Evolutionary conservation across 2,797 vertebrate genomes (phyloP).

Genomic region (Semaprochilodus insignis): DNA sequence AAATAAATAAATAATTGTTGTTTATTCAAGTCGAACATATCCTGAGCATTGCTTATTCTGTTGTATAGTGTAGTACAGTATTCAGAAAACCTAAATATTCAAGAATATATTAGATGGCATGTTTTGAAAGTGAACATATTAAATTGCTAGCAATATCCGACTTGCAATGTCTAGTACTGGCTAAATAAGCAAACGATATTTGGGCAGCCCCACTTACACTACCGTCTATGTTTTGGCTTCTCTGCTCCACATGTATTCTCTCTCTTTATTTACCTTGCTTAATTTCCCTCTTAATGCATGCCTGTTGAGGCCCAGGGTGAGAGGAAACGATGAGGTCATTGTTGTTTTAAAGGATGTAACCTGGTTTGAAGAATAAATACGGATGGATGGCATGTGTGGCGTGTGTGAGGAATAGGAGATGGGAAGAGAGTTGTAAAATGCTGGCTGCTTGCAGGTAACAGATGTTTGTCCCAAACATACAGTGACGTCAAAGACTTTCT

Average conservation of each 20-base stretch:
- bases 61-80: too few relatives aligned
- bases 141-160: not conserved
- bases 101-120: too few relatives aligned
- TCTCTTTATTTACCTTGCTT: conserved; percentile 37
- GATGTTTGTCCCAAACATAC: conserved; percentile 68
- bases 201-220: not conserved
- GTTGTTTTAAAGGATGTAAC: conserved; percentile 52
- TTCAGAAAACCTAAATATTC: too few relatives aligned
- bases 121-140: too few relatives aligned
- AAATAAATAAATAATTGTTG: too few relatives aligned
- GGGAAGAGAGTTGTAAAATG: conserved; percentile 27
- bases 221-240: not conserved
- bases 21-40: too few relatives aligned
- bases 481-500: conserved; percentile 58
- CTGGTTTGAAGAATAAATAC: conserved; percentile 58
- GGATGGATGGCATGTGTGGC: conserved; percentile 65
- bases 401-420: conserved; percentile 61
- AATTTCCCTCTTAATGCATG: conserved; percentile 11
- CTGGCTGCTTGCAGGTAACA: conserved; percentile 63
- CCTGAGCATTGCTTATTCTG: too few relatives aligned
- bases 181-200: not conserved
- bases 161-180: not conserved
- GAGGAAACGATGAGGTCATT: conserved; percentile 53
- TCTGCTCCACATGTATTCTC: conserved; percentile 9
- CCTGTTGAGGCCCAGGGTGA: conserved; percentile 12